These are phyloP conservation scores for Acanthis flammea DNA, from an alignment of 2,797 vertebrate genomes.

Conservation along the genomic window DNA sequence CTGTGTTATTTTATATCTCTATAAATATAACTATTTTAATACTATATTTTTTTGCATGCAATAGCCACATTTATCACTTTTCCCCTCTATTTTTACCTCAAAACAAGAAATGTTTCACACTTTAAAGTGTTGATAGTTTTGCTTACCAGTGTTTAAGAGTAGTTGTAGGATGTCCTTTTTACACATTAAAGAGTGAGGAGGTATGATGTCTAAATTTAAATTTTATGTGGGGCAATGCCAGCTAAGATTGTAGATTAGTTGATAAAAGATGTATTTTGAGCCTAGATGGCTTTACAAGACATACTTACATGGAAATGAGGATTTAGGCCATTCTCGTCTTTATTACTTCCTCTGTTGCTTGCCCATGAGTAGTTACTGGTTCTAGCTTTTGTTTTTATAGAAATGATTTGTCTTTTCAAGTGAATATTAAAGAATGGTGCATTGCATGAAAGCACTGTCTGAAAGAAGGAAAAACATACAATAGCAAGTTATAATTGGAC, in stretches of 20 bases:
- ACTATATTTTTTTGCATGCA: background rate
- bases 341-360: background rate
- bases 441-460: background rate
- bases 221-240: background rate
- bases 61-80: background rate
- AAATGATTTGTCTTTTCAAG: background rate
- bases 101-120: background rate
- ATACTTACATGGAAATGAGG: background rate
- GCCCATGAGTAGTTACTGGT: background rate
- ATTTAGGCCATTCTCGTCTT: background rate
- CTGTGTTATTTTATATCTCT: background rate
- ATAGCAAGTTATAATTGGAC: background rate
- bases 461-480: background rate
- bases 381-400: background rate
- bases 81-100: background rate
- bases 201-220: background rate
- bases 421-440: background rate
- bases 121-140: background rate
- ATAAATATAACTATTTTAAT: background rate
- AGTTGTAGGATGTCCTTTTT: background rate
- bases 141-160: background rate
- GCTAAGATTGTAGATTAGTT: background rate
- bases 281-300: rapidly evolving
- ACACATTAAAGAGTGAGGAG: background rate
- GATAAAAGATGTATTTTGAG: background rate